These are phyloP conservation scores for Oscheius myriophilus DNA, from an alignment of 2,888 invertebrate genomes.

Conservation along the genomic window DNA sequence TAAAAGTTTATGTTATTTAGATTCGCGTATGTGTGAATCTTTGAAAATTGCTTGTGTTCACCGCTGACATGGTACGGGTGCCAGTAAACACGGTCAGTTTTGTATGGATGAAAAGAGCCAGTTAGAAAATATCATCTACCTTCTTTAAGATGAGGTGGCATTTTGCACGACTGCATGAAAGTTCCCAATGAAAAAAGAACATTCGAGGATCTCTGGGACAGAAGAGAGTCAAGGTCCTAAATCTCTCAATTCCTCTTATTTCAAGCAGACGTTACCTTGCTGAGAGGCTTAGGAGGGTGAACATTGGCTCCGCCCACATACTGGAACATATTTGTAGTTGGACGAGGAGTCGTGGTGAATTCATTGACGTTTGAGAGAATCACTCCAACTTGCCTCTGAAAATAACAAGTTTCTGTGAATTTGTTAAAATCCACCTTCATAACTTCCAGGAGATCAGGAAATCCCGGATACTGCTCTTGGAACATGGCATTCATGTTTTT, in stretches of 20 bases:
- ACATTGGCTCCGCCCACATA: conserved; percentile 22
- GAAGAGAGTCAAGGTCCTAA: conserved; percentile 3
- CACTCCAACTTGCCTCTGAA: conserved; percentile 15
- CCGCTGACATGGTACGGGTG: too few species aligned
- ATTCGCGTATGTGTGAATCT: neutral
- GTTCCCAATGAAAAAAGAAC: conserved; percentile 20
- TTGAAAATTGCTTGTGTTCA: neutral
- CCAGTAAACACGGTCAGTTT: too few species aligned
- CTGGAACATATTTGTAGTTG: conserved; percentile 23
- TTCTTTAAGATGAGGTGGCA: conserved; percentile 6
- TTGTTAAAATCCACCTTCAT: neutral
- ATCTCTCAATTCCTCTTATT: neutral
- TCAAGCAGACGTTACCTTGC: neutral
- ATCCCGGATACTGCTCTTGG: conserved; percentile 11
- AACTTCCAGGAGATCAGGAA: conserved; percentile 9
- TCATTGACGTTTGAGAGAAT: conserved; percentile 20
- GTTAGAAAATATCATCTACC: neutral
- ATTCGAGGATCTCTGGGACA: neutral
- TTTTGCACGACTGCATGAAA: conserved; percentile 1
- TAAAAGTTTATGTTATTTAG: neutral
- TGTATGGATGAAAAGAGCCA: too few species aligned
- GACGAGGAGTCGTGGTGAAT: conserved; percentile 26
- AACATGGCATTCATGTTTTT: neutral
- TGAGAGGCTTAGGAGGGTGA: conserved; percentile 8
- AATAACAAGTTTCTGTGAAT: neutral